Conservation (phyloP, 2,888 invertebrate genomes). For the Agriotes lineatus region DNA sequence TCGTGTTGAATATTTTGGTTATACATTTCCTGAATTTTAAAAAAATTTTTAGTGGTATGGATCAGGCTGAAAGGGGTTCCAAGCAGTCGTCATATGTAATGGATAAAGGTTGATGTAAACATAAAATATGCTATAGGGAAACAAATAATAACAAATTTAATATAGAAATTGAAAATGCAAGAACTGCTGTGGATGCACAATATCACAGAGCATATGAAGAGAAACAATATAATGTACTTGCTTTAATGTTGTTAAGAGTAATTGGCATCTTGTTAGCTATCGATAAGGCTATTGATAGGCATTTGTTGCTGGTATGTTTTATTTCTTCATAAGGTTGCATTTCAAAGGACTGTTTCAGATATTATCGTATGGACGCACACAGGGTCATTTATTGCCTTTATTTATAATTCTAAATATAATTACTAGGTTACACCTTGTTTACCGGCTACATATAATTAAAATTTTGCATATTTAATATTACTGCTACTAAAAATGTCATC, state of each 20-base stretch:
- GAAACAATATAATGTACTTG: neutral
- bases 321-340: no score
- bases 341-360: no score
- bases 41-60: neutral
- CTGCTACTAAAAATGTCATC: no score
- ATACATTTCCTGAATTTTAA: no score
- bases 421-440: no score
- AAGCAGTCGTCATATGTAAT: neutral
- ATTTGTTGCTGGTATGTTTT: no score
- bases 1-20: no score
- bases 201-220: conserved; percentile 20
- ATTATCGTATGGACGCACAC: no score
- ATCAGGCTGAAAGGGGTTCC: neutral
- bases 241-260: conserved; percentile 17
- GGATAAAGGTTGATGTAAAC: neutral
- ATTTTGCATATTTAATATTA: no score
- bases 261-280: neutral
- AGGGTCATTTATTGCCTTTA: no score
- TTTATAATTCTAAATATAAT: no score
- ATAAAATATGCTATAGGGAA: neutral
- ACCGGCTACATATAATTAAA: no score
- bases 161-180: neutral
- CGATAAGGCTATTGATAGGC: neutral
- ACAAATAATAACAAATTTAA: neutral
- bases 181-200: conserved; percentile 37